Evolutionary conservation across 2,888 invertebrate species (phyloP).

Genomic region (Pseudococcus jackbeardsleyi): DNA sequence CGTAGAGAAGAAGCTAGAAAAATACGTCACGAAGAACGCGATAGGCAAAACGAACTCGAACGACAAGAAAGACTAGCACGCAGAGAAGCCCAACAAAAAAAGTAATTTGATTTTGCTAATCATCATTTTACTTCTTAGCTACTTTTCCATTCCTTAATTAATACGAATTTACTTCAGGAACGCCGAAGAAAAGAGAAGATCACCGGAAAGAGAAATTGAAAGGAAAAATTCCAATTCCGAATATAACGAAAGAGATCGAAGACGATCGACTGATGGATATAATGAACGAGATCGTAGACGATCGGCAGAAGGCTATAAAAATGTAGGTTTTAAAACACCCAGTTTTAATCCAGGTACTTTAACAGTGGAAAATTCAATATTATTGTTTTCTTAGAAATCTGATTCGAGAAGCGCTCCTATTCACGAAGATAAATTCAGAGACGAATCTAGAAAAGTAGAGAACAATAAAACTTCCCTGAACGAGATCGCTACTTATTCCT

Average conservation of each 20-base stretch:
- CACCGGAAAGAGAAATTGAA: constrained; percentile 29
- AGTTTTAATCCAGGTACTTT: neutral
- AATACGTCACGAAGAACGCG: constrained; percentile 73
- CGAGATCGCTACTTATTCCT: constrained; percentile 45
- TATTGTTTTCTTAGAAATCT: neutral
- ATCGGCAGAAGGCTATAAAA: constrained; percentile 17
- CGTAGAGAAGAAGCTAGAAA: constrained; percentile 73
- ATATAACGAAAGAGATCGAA: neutral
- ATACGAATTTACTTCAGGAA: constrained; percentile 28
- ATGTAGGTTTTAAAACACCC: neutral
- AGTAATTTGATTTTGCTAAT: neutral
- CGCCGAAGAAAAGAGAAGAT: constrained; percentile 22
- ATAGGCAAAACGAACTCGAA: constrained; percentile 67
- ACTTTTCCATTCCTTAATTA: neutral
- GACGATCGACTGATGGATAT: no score
- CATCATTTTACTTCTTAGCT: constrained; percentile 21
- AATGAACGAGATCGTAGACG: no score
- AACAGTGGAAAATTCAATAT: neutral
- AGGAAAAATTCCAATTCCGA: constrained; percentile 31
- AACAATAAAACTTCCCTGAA: constrained; percentile 5
- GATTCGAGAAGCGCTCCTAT: neutral
- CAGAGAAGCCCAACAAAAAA: constrained; percentile 60
- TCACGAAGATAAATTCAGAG: constrained; percentile 4
- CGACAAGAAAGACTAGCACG: constrained; percentile 64
- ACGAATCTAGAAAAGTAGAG: neutral